A percentile compares a stretch with the other conserved stretches of the same genome.
Evolutionary conservation across 2,113 vertebrate species (phyloP).

Genomic region (Gadus macrocephalus): DNA sequence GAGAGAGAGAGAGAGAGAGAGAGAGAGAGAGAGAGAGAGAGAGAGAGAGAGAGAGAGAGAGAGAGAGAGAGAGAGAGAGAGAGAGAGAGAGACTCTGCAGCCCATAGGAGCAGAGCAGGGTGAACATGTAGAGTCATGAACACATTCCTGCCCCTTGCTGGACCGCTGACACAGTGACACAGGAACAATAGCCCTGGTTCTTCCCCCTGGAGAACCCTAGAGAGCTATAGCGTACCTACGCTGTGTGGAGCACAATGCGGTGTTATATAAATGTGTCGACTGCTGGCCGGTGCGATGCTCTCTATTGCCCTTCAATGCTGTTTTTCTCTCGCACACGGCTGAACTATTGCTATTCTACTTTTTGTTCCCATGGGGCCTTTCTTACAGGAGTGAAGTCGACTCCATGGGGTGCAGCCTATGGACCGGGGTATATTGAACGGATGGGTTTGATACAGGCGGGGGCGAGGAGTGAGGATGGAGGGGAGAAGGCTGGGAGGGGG

Average conservation of each 20-base stretch:
- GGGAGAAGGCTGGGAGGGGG: no score
- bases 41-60: constrained; percentile 6
- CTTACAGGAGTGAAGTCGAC: no score
- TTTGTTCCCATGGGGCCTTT: no score
- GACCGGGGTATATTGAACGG: no score
- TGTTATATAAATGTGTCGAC: constrained; percentile 12
- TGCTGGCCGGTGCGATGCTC: constrained; percentile 16
- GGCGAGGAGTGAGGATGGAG: no score
- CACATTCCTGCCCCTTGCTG: constrained; percentile 54
- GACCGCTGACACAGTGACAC: constrained; percentile 56
- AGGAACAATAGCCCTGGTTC: constrained; percentile 43
- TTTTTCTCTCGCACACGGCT: no score
- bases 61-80: no score
- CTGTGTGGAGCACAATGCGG: constrained; percentile 29
- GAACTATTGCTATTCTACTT: no score
- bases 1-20: no score
- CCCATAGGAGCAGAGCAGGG: constrained; percentile 41
- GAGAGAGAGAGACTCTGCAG: constrained; percentile 31
- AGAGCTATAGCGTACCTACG: constrained; percentile 19
- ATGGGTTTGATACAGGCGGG: no score
- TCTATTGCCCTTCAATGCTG: neutral
- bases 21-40: constrained; percentile 7
- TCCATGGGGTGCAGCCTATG: no score
- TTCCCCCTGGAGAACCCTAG: constrained; percentile 30
- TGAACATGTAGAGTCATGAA: constrained; percentile 57